These are phyloP conservation scores for Apteryx mantelli DNA, from an alignment of 2,113 vertebrate species.

Conservation along the genomic window DNA sequence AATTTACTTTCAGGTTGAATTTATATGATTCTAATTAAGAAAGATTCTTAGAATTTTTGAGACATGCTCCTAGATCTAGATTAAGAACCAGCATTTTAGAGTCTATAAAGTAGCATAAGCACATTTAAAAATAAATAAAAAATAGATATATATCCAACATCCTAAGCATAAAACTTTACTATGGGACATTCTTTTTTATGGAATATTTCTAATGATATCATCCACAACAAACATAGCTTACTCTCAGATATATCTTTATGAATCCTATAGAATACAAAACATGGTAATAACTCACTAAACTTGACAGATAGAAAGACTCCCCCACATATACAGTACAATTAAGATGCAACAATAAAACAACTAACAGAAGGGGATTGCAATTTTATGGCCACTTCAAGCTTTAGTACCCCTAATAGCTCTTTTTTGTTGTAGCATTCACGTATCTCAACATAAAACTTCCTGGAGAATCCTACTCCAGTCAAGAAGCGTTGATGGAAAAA, in stretches of 20 bases:
- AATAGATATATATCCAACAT: not conserved
- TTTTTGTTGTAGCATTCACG: not conserved
- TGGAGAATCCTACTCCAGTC: not conserved
- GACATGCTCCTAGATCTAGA: not conserved
- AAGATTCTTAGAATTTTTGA: not conserved
- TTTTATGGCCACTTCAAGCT: not conserved
- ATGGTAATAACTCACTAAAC: not conserved
- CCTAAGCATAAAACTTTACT: not conserved
- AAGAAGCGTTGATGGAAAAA: not conserved
- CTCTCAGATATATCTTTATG: not conserved
- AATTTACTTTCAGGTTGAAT: not conserved
- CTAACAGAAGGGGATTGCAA: not conserved
- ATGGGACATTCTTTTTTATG: not conserved
- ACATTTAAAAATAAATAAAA: not conserved
- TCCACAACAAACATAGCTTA: not conserved
- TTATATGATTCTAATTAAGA: not conserved
- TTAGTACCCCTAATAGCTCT: not conserved
- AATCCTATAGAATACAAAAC: not conserved
- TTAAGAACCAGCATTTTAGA: not conserved
- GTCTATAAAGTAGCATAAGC: not conserved
- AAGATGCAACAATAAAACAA: conserved; percentile 2
- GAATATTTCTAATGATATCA: not conserved
- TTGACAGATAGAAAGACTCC: not conserved
- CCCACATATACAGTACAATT: not conserved
- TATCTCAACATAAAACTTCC: not conserved